Base-by-base conservation (phyloP, 2,113 vertebrate genomes). In the Nothocercus julius region DNA sequence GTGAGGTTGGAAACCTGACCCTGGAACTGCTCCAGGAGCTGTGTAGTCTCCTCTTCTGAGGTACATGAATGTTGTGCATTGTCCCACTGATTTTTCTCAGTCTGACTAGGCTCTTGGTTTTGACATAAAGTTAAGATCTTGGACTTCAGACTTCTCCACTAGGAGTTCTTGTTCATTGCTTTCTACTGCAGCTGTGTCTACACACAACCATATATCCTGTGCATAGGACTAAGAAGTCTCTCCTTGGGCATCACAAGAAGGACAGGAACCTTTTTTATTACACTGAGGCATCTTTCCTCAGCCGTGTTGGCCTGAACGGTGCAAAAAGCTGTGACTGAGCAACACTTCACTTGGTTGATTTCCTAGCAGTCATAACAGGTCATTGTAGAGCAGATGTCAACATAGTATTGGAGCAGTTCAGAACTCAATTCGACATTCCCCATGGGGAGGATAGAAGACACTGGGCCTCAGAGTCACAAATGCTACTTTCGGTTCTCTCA, bases 41-140 rank as follows among this genome's bases (percentile, higher is more conserved):
- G 19, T 25, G 20, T 2, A 2, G 28, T 83, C 47, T 62, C 21
- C 32, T 84, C 21, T 75, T 70, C 20, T 0, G 0, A 68, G 51
- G n/a, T n/a, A 3, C 11, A 30, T 5, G 20, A 72, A 42, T 38
- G 12, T 11, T 56, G 61, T 90, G 18, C 13, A 9, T 24, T 64
- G 42, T 82, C 53, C 79, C 68, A 19, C 36, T 49, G 56, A 32
- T 61, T 78, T 25, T 78, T 27, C 11, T 34, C 25, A 54, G 53
- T 49, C 21, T 58, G 78, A 20, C 53, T 54, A 59, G 38, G 38
- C 25, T 54, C 53, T 54, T 54, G 53, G 53, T 73, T 92, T 69
- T 80, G 63, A 42, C 34, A 20, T 21, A 19, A 32, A 42, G 6
- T 45, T 79, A 47, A 79, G 53, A 5, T 8, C 0, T 0, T 13